A percentile compares a stretch with the other conserved stretches of the same genome.
These are phyloP conservation scores for Anguilla rostrata DNA, from an alignment of 2,113 vertebrate species.

Conservation along the genomic window DNA sequence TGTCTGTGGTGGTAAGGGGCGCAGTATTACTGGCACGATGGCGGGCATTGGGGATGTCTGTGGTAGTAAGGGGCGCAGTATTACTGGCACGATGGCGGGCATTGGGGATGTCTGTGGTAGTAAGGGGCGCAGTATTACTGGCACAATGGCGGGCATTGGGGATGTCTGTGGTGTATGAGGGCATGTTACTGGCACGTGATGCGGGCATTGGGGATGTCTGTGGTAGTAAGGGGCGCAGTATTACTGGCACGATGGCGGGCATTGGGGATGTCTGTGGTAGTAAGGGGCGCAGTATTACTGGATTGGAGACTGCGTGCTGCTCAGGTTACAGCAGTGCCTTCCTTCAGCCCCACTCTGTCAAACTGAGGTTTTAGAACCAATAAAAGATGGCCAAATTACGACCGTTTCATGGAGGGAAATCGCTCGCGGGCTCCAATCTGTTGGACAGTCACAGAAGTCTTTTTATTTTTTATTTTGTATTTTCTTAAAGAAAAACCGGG, in stretches of 20 bases:
- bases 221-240: not conserved
- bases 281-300: too few relatives aligned
- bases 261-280: too few relatives aligned
- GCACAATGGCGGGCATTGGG: too few relatives aligned
- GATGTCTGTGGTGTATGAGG: too few relatives aligned
- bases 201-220: too few relatives aligned
- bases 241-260: too few relatives aligned
- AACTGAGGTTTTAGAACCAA: constrained; percentile 7
- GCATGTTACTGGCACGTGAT: too few relatives aligned
- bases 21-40: not conserved
- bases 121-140: too few relatives aligned
- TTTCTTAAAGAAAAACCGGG: constrained; percentile 28
- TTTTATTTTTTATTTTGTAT: not conserved
- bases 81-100: too few relatives aligned
- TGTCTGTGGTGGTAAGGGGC: not conserved
- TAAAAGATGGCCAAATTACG: not conserved
- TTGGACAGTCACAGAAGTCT: not conserved
- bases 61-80: too few relatives aligned
- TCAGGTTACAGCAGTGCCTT: not conserved
- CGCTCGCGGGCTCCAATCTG: constrained; percentile 1
- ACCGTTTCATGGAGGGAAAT: not conserved
- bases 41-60: too few relatives aligned
- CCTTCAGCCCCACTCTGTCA: not conserved
- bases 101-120: too few relatives aligned
- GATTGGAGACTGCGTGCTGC: not conserved